Evolutionary conservation across 2,113 vertebrate genomes (phyloP).

Genomic region (Piprites chloris): DNA sequence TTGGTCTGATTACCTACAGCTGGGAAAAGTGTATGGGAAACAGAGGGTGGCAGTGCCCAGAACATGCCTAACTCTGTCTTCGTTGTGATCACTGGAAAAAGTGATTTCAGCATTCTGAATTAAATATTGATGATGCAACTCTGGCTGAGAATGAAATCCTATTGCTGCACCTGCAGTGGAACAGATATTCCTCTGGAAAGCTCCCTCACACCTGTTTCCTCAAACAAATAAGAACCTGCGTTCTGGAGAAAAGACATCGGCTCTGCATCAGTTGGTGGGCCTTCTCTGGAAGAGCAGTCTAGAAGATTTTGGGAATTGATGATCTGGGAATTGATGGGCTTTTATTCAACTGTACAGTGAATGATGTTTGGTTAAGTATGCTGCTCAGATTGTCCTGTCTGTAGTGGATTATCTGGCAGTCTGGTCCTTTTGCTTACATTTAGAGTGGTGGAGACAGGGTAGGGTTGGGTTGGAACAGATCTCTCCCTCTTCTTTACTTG

Average conservation of each 20-base stretch:
- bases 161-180: not conserved
- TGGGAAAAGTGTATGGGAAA: not conserved
- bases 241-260: not conserved
- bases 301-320: not conserved
- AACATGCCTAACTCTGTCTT: not conserved
- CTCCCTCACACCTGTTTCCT: not conserved
- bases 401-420: not conserved
- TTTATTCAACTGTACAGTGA: not conserved
- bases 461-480: accelerated
- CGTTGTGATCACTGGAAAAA: not conserved
- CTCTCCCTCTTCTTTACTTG: not conserved
- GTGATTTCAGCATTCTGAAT: not conserved
- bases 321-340: not conserved
- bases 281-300: not conserved
- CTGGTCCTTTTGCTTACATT: not conserved
- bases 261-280: not conserved
- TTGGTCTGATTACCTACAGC: not conserved
- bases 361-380: not conserved
- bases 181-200: not conserved
- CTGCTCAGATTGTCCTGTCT: not conserved
- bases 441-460: not conserved
- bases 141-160: not conserved
- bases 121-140: not conserved
- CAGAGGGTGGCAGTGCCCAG: not conserved
- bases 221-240: not conserved